Evolutionary conservation across 2,888 invertebrate genomes (phyloP), one percentile per base, ranked within the genome.

Genomic region (Perdita meconis): DNA sequence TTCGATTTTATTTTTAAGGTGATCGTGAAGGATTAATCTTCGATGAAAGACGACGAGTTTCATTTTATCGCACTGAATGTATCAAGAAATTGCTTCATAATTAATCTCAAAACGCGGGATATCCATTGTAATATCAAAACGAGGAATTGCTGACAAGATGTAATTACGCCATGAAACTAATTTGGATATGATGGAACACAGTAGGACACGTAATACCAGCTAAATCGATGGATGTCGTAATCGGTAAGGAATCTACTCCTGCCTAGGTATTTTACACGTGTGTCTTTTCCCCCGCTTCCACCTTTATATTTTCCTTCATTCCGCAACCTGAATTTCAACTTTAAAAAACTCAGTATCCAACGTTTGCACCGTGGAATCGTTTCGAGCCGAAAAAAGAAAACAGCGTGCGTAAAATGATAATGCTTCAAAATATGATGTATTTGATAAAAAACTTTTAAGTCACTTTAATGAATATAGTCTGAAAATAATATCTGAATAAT

Each of bases 151-250:
- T 73, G 74, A 36, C 74, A 74, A 66, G 64, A 68, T 26, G 16
- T 74, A 65, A 82, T 90, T 89, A 86, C 88, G 88, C 90, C 90
- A 90, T 84, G 81, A 75, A 77, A 87, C 87, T 79, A 85, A 86
- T 90, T 90, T 83, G 87, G 84, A 81, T 82, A 71, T 90, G 90
- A 90, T 88, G 72, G 73, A 73, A 42, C 59, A 69, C 64, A 61
- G 63, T 26, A 36, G 51, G 66, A 66, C 63, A 71, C 71, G 78
- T 71, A 81, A 81, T 55, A 64, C 68, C 59, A 56, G 71, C 78
- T 78, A 78, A 78, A 77, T 70, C 78, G 57, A 78, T 78, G 36
- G 38, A 42, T 77, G 78, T 55, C 36, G 78, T 77, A 77, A 78
- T 36, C 13, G 22, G 57, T 24, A 42, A 77, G 59, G 78, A 71